Conservation (phyloP, 35 echinoderm and acorn worm species). For the Strongylocentrotus purpuratus region DNA sequence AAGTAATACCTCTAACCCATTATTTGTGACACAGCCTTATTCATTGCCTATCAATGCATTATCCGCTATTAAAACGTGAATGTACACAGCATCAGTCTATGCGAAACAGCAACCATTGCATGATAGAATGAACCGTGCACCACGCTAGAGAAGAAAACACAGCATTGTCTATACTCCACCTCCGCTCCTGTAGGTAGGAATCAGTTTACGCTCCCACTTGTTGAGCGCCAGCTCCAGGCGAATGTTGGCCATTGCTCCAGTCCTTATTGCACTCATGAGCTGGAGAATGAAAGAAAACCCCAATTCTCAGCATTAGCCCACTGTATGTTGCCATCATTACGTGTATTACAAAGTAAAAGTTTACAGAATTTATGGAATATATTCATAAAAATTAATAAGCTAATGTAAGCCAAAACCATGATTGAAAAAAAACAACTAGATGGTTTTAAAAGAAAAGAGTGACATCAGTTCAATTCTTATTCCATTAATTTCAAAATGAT, state of each 20-base stretch:
- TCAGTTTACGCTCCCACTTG: conserved; percentile 74
- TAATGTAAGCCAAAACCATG: too few relatives aligned
- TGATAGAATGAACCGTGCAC: neutral
- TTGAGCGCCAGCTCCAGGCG: conserved; percentile 87
- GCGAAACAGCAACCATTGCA: neutral
- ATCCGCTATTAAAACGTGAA: neutral
- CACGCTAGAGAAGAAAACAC: neutral
- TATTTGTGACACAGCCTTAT: neutral
- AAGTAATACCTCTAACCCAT: neutral
- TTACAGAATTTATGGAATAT: too few relatives aligned
- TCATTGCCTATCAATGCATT: neutral
- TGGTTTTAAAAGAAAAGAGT: too few relatives aligned
- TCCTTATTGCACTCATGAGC: conserved; percentile 99
- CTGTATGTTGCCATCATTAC: too few relatives aligned
- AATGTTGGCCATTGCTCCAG: conserved; percentile 89
- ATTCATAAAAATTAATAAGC: too few relatives aligned
- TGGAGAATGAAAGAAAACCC: conserved; percentile 51
- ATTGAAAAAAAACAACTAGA: too few relatives aligned
- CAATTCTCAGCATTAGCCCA: neutral
- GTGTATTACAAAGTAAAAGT: too few relatives aligned
- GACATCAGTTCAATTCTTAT: too few relatives aligned
- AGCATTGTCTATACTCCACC: conserved; percentile 80
- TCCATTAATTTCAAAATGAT: too few relatives aligned
- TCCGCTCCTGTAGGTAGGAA: conserved; percentile 78
- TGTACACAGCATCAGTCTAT: neutral